These are phyloP conservation scores for Hyperoodon ampullatus DNA, from an alignment of 2,113 vertebrate genomes.

Conservation along the genomic window DNA sequence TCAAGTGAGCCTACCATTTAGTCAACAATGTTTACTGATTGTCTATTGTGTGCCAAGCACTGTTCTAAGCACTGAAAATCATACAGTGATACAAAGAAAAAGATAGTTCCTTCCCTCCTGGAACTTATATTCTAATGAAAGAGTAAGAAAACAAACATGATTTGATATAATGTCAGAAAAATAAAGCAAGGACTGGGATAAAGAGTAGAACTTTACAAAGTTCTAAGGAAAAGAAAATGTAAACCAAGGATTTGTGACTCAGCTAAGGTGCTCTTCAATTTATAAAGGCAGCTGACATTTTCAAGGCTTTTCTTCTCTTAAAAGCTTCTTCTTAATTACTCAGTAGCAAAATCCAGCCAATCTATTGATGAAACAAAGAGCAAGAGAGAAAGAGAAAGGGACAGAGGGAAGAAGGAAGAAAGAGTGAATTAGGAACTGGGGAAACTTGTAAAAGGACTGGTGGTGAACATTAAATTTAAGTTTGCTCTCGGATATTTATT, in stretches of 20 bases:
- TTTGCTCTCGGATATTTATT: neutral
- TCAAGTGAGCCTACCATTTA: neutral
- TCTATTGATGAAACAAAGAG: neutral
- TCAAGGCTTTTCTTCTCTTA: slow-evolving; percentile 21
- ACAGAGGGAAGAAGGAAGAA: neutral
- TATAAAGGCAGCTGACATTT: neutral
- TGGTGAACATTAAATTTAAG: neutral
- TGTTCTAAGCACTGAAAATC: neutral
- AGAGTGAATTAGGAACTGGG: neutral
- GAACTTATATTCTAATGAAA: neutral
- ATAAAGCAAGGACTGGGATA: neutral
- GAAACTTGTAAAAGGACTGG: neutral
- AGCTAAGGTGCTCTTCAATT: neutral
- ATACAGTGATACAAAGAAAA: neutral
- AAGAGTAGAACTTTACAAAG: neutral
- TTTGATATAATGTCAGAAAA: neutral
- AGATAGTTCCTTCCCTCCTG: neutral
- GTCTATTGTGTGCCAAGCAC: neutral
- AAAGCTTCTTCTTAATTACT: neutral
- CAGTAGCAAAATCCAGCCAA: neutral
- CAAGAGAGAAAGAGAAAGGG: neutral
- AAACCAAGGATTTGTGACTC: neutral
- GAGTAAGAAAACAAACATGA: neutral
- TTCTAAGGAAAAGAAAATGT: neutral
- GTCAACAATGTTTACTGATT: neutral